Conservation (phyloP, 1,140 invertebrate species). For the Cotesia chilonis region DNA sequence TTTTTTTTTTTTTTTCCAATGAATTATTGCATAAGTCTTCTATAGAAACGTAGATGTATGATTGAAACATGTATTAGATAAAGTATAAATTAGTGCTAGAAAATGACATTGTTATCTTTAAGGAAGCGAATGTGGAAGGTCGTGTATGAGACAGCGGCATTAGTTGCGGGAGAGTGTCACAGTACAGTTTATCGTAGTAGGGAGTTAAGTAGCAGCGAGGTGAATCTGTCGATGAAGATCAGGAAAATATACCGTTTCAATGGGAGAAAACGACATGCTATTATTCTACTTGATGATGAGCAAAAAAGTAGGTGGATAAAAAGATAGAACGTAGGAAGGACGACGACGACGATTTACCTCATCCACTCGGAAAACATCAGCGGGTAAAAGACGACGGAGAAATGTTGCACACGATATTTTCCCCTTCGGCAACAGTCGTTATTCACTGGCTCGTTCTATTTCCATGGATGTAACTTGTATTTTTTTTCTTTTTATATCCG, state of each 20-base stretch:
- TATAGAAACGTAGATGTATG: no score
- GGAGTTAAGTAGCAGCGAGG: background rate
- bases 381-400: slow-evolving; percentile 3
- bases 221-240: background rate
- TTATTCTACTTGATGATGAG: slow-evolving; percentile 27
- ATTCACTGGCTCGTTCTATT: slow-evolving; percentile 46
- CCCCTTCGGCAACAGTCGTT: slow-evolving; percentile 40
- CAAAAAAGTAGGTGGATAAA: background rate
- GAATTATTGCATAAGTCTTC: no score
- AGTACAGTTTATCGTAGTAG: background rate
- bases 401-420: slow-evolving; percentile 4
- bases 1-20: no score
- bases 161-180: no score
- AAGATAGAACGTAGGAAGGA: no score
- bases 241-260: slow-evolving; percentile 24
- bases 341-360: background rate
- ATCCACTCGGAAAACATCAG: background rate
- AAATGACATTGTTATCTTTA: no score
- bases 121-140: no score
- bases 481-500: slow-evolving; percentile 38
- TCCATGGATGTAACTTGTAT: slow-evolving; percentile 40
- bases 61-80: no score
- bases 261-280: slow-evolving; percentile 32
- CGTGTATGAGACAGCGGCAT: no score
- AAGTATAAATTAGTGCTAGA: no score